Percentiles rank a stretch among this genome's conserved stretches.
These are phyloP conservation scores for Ceyx margarethae DNA, from an alignment of 2,113 vertebrate genomes.

Conservation along the genomic window DNA sequence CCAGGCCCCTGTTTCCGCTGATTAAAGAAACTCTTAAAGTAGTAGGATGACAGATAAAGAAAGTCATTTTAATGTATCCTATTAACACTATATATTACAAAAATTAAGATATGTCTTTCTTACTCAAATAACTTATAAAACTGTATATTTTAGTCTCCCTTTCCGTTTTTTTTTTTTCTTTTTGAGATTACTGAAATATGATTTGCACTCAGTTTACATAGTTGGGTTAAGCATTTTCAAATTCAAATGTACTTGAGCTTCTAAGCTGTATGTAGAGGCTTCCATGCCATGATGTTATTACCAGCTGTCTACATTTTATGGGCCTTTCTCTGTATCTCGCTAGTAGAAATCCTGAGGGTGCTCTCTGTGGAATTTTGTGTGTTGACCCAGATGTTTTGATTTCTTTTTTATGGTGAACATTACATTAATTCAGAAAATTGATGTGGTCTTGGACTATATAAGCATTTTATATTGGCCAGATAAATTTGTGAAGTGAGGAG, in stretches of 20 bases:
- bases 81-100: neutral
- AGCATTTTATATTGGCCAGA: neutral
- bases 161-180: neutral
- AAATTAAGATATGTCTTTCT: neutral
- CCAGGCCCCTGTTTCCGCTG: neutral
- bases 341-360: neutral
- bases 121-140: neutral
- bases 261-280: neutral
- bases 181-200: neutral
- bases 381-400: conserved; percentile 13
- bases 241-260: neutral
- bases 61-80: neutral
- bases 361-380: neutral
- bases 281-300: conserved; percentile 5
- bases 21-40: neutral
- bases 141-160: neutral
- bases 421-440: conserved; percentile 17
- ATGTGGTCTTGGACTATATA: neutral
- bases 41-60: neutral
- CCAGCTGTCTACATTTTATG: conserved; percentile 1
- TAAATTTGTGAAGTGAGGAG: neutral
- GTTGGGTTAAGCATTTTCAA: conserved; percentile 19
- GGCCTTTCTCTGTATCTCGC: neutral
- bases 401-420: neutral
- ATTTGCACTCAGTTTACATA: neutral